phyloP scores from a whole-genome alignment of 1,140 invertebrate species.

The Holotrichia oblita region DNA sequence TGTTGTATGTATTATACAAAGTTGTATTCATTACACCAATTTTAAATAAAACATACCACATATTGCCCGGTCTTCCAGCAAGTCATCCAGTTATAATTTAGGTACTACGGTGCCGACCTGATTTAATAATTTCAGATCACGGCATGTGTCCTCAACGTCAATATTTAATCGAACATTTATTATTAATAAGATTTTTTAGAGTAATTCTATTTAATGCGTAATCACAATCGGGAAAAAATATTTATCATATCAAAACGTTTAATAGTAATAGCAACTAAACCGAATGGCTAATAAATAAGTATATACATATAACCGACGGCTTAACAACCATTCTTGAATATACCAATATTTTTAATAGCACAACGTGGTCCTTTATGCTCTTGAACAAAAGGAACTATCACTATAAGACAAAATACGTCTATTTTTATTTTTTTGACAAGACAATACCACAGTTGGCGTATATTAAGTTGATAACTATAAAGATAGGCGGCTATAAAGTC shows the following conservation, averaged over 20 bases:
- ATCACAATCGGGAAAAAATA: not conserved
- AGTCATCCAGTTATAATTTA: slow-evolving; percentile 32
- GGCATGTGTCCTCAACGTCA: not conserved
- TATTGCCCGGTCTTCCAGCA: not conserved
- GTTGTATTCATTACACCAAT: not conserved
- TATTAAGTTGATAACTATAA: too few relatives aligned
- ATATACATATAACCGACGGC: too few relatives aligned
- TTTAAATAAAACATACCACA: slow-evolving; percentile 8
- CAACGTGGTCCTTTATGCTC: too few relatives aligned
- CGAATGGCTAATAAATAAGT: too few relatives aligned
- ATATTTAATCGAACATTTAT: not conserved
- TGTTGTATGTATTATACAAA: too few relatives aligned
- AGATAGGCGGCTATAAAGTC: too few relatives aligned
- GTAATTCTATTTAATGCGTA: not conserved
- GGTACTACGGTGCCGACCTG: not conserved
- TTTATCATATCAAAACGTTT: not conserved
- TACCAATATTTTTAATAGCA: too few relatives aligned
- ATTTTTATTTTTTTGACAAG: too few relatives aligned
- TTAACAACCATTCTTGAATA: too few relatives aligned
- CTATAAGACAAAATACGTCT: too few relatives aligned
- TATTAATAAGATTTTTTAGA: not conserved
- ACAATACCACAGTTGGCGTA: too few relatives aligned
- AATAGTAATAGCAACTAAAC: not conserved
- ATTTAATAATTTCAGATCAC: slow-evolving; percentile 22
- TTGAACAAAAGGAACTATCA: too few relatives aligned